Evolutionary conservation across 1,140 invertebrate genomes (phyloP).

Genomic region (Trypoxylus dichotomus): DNA sequence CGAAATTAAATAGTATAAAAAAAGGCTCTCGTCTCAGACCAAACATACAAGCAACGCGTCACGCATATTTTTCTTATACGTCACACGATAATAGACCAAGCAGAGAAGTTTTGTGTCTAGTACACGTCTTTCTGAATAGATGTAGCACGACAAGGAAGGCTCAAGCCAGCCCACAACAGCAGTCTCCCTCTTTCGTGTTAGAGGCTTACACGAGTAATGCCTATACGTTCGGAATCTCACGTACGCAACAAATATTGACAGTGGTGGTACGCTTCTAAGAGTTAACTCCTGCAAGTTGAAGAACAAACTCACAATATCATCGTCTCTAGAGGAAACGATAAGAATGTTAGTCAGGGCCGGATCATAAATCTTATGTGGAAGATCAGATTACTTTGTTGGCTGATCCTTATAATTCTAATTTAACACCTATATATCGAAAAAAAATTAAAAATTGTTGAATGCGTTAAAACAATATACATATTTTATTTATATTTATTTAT

Average conservation of each 20-base stretch:
- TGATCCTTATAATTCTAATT: not conserved
- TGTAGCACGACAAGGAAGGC: not conserved
- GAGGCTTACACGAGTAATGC: not conserved
- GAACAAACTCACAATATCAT: not conserved
- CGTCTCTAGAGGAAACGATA: not conserved
- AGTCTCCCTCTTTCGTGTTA: not conserved
- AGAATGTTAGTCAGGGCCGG: constrained; percentile 6
- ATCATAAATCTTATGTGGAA: not conserved
- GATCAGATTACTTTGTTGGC: too few species aligned
- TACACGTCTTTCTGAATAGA: not conserved
- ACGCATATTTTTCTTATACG: constrained; percentile 17
- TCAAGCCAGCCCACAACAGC: not conserved
- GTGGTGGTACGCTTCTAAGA: not conserved
- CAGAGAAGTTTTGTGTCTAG: not conserved
- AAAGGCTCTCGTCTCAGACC: not conserved
- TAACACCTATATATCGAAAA: not conserved
- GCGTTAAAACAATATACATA: too few species aligned
- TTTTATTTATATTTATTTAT: too few species aligned
- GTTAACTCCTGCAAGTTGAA: constrained; percentile 3
- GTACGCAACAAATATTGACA: not conserved
- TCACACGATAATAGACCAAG: not conserved
- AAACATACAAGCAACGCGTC: constrained; percentile 16
- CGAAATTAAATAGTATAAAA: not conserved
- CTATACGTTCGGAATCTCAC: constrained; percentile 24
- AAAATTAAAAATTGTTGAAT: not conserved